A percentile compares a stretch with the other conserved stretches of the same genome.
Conservation (phyloP, 2,113 vertebrate species). For the Myotis davidii region DNA sequence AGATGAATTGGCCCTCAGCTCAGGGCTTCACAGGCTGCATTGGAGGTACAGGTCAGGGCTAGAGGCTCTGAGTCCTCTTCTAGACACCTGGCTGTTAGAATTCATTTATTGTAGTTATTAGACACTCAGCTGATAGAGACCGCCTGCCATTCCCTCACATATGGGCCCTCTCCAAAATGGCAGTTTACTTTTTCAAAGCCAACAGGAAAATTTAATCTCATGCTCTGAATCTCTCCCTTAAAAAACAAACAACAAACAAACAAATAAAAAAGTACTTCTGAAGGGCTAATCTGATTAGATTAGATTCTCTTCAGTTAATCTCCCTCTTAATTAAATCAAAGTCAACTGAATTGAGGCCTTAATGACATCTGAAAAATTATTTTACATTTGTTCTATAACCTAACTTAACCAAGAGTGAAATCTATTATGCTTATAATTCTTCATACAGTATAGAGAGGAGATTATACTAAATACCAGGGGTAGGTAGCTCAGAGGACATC, state of each 20-base stretch:
- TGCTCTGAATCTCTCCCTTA: background rate
- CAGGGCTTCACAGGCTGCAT: background rate
- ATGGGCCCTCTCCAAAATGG: background rate
- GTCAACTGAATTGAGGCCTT: background rate
- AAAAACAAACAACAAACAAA: background rate
- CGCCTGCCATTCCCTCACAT: background rate
- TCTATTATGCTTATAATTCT: background rate
- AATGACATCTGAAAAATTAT: background rate
- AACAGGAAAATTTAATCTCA: background rate
- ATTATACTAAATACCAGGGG: background rate
- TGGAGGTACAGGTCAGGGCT: background rate
- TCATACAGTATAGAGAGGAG: background rate
- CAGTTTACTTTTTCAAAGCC: background rate
- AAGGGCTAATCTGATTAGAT: background rate
- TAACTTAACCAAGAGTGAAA: background rate
- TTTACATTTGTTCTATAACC: background rate
- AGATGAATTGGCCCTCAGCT: background rate
- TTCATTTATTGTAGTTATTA: background rate
- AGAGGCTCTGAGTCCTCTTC: background rate
- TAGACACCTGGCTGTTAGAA: background rate
- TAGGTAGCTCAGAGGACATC: background rate
- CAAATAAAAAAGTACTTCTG: background rate
- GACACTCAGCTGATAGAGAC: background rate
- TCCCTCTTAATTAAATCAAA: background rate
- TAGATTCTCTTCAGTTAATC: background rate